Evolutionary conservation across 1,140 invertebrate species (phyloP), one percentile per base, ranked within the genome.

Genomic region (Agraylea sexmaculata): DNA sequence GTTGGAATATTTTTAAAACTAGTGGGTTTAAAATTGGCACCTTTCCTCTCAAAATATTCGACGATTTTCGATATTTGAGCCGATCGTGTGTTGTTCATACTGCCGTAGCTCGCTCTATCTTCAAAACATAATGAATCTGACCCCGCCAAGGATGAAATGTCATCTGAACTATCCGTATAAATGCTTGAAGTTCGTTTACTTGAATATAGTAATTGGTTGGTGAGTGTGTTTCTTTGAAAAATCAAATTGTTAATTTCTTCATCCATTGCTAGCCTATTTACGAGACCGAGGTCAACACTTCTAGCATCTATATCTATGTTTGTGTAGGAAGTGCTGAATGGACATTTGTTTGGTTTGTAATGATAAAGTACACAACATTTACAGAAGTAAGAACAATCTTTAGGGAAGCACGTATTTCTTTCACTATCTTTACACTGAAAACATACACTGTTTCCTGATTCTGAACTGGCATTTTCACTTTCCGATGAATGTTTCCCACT

Each of bases 151-250:
- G 80, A 83, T 5, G 82, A 83, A 13, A 87, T 77, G 55, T 88
- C 85, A 55, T 88, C 86, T 8, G 79, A 84, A 49, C 81, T 85
- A 52, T 88, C 85, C 1, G 84, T 87, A 58, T 86, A 87, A 29
- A 87, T 82, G 37, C 83, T 87, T 20, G 80, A 83, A 4, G 81
- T 80, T 17, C 83, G 69, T 56, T 83, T 81, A 51, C 81, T 78
- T 43, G 64, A 70, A 37, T 73, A 66, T n/a, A 74, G 55, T 38
- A 70, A 44, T 45, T 64, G 60, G 47, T 67, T 62, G 12, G 57
- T 52, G 39, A 64, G 59, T 12, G 57, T 53, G 27, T 54, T 55
- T 34, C 57, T 55, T 37, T 61, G 54, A 27, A 47, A 35, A 18
- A 64, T 49, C 25, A 64, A 40, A 16, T 58, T 53, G 30, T 60